A percentile compares a stretch with the other conserved stretches of the same genome.
These are phyloP conservation scores for Cyanoliseus patagonus DNA, from an alignment of 2,113 vertebrate genomes.

Conservation along the genomic window DNA sequence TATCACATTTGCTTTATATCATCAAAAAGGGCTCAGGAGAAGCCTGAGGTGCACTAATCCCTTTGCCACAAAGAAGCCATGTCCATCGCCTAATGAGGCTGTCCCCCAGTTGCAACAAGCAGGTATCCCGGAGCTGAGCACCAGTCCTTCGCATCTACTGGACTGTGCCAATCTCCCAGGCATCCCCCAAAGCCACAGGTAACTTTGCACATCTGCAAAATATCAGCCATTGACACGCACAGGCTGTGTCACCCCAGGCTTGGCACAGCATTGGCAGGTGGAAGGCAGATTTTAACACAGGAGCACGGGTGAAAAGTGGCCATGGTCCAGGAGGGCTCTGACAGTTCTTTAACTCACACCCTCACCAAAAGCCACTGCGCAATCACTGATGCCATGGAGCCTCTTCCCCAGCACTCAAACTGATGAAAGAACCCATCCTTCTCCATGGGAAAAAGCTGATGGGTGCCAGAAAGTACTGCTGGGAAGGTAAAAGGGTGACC, in stretches of 20 bases:
- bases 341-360: background rate
- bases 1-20: rapidly evolving
- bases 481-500: background rate
- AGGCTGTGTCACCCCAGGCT: background rate
- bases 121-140: background rate
- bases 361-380: rapidly evolving
- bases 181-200: background rate
- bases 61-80: rapidly evolving
- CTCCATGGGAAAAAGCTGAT: background rate
- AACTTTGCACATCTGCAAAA: background rate
- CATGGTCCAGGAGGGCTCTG: background rate
- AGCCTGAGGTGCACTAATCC: background rate
- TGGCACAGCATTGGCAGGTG: rapidly evolving
- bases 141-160: background rate
- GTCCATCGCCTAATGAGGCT: rapidly evolving
- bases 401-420: background rate
- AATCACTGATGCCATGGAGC: rapidly evolving
- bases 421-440: rapidly evolving
- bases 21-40: background rate
- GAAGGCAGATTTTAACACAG: background rate
- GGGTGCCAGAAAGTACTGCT: background rate
- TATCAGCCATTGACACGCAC: rapidly evolving
- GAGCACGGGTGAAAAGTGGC: rapidly evolving
- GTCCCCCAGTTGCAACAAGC: rapidly evolving
- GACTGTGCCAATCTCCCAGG: background rate